Evolutionary conservation across 1,140 invertebrate genomes (phyloP).

Genomic region (Anastatus disparis): DNA sequence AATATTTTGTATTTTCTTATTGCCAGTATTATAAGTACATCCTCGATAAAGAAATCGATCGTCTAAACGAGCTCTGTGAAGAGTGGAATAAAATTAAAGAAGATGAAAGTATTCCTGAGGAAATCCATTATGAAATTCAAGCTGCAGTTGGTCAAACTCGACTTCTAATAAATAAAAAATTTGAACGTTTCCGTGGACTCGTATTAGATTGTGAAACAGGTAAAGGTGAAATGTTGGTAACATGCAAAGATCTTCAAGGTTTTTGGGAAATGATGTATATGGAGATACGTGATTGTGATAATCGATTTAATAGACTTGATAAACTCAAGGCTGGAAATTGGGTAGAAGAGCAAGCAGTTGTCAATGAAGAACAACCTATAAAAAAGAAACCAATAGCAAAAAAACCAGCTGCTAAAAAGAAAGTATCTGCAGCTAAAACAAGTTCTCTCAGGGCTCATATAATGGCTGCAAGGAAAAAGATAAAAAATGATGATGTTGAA

Average conservation of each 20-base stretch:
- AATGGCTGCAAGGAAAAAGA: conserved; percentile 52
- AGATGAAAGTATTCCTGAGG: conserved; percentile 56
- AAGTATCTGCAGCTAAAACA: conserved; percentile 8
- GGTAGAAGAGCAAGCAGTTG: conserved; percentile 60
- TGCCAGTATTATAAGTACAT: conserved; percentile 67
- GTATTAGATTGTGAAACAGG: conserved; percentile 73
- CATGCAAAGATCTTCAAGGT: conserved; percentile 75
- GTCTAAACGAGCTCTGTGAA: conserved; percentile 62
- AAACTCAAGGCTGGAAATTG: conserved; percentile 67
- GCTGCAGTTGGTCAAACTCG: conserved; percentile 76
- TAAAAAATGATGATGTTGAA: background rate
- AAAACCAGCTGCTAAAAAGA: conserved; percentile 34
- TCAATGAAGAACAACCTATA: conserved; percentile 52
- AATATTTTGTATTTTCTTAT: background rate
- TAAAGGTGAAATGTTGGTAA: conserved; percentile 71
- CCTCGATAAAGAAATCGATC: conserved; percentile 64
- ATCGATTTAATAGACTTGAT: conserved; percentile 67
- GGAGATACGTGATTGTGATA: conserved; percentile 71
- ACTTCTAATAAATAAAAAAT: conserved; percentile 75
- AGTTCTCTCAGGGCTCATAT: conserved; percentile 55
- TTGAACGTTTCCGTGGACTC: conserved; percentile 74
- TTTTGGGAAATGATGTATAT: conserved; percentile 82
- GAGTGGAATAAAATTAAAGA: conserved; percentile 61
- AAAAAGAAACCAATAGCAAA: conserved; percentile 44
- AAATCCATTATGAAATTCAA: conserved; percentile 71